Percentiles rank a stretch among this genome's conserved stretches.
Conservation (phyloP, 2,113 vertebrate genomes). For the Oryzias curvinotus region DNA sequence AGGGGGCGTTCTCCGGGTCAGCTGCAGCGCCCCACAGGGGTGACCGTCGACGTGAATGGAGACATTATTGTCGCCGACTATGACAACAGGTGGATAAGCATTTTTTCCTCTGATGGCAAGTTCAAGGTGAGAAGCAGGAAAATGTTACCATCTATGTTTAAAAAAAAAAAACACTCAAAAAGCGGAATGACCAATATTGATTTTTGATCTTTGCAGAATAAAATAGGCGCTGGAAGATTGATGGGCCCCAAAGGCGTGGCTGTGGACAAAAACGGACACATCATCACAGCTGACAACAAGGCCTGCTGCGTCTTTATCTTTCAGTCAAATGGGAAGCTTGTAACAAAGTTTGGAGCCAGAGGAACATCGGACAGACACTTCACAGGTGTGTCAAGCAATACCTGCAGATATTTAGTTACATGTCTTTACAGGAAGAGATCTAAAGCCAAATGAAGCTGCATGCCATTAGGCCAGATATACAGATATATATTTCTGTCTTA, state of each 20-base stretch:
- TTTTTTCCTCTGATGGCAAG: constrained; percentile 95
- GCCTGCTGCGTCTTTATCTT: constrained; percentile 98
- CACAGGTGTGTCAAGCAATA: constrained; percentile 76
- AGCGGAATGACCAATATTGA: background rate
- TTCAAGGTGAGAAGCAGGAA: constrained; percentile 85
- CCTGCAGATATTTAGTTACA: background rate
- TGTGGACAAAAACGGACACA: constrained; percentile 92
- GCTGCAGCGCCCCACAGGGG: constrained; percentile 93
- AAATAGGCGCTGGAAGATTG: constrained; percentile 91
- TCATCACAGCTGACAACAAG: constrained; percentile 96
- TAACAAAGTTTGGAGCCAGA: constrained; percentile 91
- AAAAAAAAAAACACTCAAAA: background rate
- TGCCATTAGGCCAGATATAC: constrained; percentile 59
- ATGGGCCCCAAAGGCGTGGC: constrained; percentile 97
- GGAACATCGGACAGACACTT: constrained; percentile 91
- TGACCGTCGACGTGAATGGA: constrained; percentile 90
- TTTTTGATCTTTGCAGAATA: constrained; percentile 75
- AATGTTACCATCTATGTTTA: background rate
- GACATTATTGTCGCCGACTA: constrained; percentile 97
- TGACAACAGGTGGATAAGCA: constrained; percentile 97
- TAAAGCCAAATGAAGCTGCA: background rate
- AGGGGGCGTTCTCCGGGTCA: constrained; percentile 94
- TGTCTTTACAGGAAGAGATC: constrained; percentile 1
- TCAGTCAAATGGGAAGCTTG: constrained; percentile 93
- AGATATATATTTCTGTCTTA: constrained; percentile 19